Evolutionary conservation across 2,113 vertebrate genomes (phyloP), one percentile per base, ranked within the genome.

Genomic region (Jaculus jaculus): DNA sequence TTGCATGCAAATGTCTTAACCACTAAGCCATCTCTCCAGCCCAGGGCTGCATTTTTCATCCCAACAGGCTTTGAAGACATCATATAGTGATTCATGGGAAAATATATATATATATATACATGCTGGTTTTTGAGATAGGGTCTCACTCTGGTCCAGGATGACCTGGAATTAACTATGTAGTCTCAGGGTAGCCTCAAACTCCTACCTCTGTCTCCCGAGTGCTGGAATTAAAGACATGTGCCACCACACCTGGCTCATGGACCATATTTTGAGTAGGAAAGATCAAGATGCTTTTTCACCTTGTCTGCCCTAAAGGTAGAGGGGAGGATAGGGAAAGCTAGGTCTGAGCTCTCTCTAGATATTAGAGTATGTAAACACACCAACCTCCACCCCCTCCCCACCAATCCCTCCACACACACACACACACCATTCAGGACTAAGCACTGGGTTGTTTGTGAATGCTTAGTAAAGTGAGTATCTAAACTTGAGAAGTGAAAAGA

Each of bases 241-340:
- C n/a, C n/a, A n/a, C n/a, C n/a, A n/a, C n/a, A n/a, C n/a, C n/a
- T n/a, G n/a, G n/a, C n/a, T n/a, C n/a, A n/a, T 10, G 3, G 39
- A 15, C 28, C 51, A 94, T 21, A 80, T 39, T 93, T 75, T 66
- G 37, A 93, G 34, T 28, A 84, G 39, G 89, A 84, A 87, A 84
- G 60, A 37, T 71, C 51, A 69, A 65, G 51, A 63, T 51, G 23
- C 21, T 66, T 93, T 91, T 87, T 90, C 23, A 58, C 51, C n/a
- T 91, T 89, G 63, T 58, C n/a, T 71, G 89, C n/a, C 39, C 51
- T 80, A 39, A 92, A 93, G 72, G 58, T 42, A 32, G 89, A 95
- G 37, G 72, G 89, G 94, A n/a, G 72, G 7, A 16, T 11, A 54
- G 34, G 79, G 32, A 86, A 86, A 20, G 54, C 54, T 54, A 54